These are phyloP conservation scores for Oryzias melastigma DNA, from an alignment of 2,113 vertebrate genomes.

Conservation along the genomic window DNA sequence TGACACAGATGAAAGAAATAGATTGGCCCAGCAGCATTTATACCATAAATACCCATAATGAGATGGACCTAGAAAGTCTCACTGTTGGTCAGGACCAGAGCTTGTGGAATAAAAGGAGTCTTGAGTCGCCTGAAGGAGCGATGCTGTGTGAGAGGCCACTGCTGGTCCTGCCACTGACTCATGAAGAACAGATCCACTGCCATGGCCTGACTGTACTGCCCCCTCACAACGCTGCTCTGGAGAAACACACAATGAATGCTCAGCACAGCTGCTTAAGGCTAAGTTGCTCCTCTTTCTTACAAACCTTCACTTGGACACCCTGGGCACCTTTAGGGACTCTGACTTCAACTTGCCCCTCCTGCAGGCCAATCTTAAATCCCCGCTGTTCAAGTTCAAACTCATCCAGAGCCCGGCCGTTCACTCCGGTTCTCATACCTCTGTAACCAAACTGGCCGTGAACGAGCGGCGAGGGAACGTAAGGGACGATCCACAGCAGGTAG, in stretches of 20 bases:
- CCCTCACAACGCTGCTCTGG: constrained; percentile 48
- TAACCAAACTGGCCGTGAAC: constrained; percentile 31
- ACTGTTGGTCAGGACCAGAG: constrained; percentile 43
- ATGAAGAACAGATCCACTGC: constrained; percentile 47
- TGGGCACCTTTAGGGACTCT: constrained; percentile 36
- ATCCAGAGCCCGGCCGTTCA: constrained; percentile 27
- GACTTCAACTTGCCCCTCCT: constrained; percentile 37
- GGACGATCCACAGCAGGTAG: constrained; percentile 47
- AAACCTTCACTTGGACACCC: constrained; percentile 46
- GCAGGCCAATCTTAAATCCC: constrained; percentile 26
- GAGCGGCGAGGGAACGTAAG: constrained; percentile 28
- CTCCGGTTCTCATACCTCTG: constrained; percentile 26
- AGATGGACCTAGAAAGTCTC: background rate
- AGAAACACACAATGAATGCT: background rate
- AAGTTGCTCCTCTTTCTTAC: background rate
- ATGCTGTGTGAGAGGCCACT: constrained; percentile 54
- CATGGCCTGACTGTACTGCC: constrained; percentile 46
- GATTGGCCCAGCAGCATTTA: no score
- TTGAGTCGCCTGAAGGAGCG: constrained; percentile 44
- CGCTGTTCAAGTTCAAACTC: constrained; percentile 16
- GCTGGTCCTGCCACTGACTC: constrained; percentile 58
- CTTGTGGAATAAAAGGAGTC: constrained; percentile 43
- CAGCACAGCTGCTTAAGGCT: background rate
- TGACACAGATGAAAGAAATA: no score
- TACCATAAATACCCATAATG: background rate